Percentiles rank a stretch among this genome's conserved stretches.
These are phyloP conservation scores for Andrena haemorrhoa DNA, from an alignment of 2,888 invertebrate genomes.

Conservation along the genomic window DNA sequence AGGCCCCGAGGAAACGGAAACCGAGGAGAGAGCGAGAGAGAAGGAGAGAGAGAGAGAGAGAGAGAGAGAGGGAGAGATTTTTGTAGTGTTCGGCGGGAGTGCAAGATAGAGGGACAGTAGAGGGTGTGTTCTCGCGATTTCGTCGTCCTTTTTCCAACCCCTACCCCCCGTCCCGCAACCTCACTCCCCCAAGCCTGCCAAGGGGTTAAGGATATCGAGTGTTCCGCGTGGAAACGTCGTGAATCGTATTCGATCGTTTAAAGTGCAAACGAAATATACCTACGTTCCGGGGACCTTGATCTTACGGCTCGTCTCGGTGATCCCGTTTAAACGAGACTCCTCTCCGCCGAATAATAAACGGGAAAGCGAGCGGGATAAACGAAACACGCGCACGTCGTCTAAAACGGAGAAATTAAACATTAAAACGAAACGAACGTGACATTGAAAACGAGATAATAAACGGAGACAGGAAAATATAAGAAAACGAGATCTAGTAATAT, in stretches of 20 bases:
- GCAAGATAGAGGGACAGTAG: conserved; percentile 57
- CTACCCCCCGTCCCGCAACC: conserved; percentile 30
- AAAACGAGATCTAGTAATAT: conserved; percentile 29
- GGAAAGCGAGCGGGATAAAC: background rate
- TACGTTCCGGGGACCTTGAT: background rate
- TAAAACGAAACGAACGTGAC: conserved; percentile 24
- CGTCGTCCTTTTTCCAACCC: conserved; percentile 35
- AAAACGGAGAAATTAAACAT: background rate
- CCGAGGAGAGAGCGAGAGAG: conserved; percentile 18
- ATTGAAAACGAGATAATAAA: conserved; percentile 7
- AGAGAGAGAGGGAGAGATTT: conserved; percentile 47
- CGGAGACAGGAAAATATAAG: background rate
- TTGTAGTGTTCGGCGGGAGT: conserved; percentile 56
- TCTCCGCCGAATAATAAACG: conserved; percentile 4
- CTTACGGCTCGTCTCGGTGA: background rate
- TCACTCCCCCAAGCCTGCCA: no score
- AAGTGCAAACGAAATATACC: conserved; percentile 6
- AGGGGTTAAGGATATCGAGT: conserved; percentile 6
- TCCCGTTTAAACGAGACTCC: background rate
- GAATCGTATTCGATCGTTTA: background rate
- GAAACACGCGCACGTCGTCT: conserved; percentile 32
- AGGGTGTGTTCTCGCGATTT: conserved; percentile 65
- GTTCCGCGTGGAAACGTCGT: conserved; percentile 25
- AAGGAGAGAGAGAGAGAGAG: conserved; percentile 19
- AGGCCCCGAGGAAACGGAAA: conserved; percentile 27